phyloP scores from a whole-genome alignment of 2,797 vertebrate species.

The Sphaeramia orbicularis region DNA sequence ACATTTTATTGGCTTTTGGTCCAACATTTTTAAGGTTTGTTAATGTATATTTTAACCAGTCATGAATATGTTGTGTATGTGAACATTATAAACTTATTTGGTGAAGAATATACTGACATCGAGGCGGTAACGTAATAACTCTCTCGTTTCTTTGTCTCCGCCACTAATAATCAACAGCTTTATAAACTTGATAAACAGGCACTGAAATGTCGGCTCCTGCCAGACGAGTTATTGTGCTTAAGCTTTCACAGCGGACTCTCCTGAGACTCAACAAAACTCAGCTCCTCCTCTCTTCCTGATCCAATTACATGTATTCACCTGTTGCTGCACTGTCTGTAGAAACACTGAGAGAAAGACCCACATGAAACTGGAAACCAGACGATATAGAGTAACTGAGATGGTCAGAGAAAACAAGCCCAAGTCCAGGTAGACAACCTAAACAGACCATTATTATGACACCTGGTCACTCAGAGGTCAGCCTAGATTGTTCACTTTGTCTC shows the following conservation, averaged over 20 bases:
- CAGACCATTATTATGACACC: conserved; percentile 27
- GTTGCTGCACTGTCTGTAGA: not conserved
- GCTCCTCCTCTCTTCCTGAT: conserved; percentile 28
- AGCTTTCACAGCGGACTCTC: not conserved
- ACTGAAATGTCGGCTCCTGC: not conserved
- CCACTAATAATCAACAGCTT: too few relatives aligned
- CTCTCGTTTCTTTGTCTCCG: too few relatives aligned
- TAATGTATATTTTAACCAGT: conserved; percentile 20
- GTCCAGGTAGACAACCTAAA: conserved; percentile 5
- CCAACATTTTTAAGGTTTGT: too few relatives aligned
- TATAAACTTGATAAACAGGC: not conserved
- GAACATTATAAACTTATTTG: not conserved
- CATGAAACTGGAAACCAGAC: conserved; percentile 62
- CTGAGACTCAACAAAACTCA: conserved; percentile 33
- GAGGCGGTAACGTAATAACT: too few relatives aligned
- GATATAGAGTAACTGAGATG: conserved; percentile 33
- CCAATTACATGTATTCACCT: conserved; percentile 57
- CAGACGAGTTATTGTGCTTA: conserved; percentile 3
- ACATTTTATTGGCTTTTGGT: too few relatives aligned
- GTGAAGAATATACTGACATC: too few relatives aligned
- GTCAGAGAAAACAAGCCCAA: conserved; percentile 26
- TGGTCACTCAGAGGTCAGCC: conserved; percentile 20
- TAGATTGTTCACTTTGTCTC: not conserved
- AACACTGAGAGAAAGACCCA: conserved; percentile 26
- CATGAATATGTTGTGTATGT: not conserved